phyloP scores from a whole-genome alignment of 2,797 vertebrate genomes.

The Megalops cyprinoides region DNA sequence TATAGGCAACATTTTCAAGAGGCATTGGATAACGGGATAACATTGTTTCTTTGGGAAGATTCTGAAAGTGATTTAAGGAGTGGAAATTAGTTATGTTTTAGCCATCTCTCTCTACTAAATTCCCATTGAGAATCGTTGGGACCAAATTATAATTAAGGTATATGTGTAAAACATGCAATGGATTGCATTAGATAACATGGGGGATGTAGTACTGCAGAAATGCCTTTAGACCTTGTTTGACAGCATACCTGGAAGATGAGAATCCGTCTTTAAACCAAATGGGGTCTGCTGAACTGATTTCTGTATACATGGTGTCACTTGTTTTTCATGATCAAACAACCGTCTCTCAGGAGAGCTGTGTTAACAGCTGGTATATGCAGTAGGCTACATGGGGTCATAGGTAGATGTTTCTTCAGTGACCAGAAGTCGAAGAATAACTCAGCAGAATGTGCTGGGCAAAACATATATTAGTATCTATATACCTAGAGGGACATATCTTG shows the following conservation, averaged over 20 bases:
- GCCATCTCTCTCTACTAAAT: background rate
- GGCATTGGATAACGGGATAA: too few relatives aligned
- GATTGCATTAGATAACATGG: background rate
- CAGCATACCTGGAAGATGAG: background rate
- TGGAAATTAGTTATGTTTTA: background rate
- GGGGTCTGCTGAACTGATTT: too few relatives aligned
- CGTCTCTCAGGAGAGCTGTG: background rate
- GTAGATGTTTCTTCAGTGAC: too few relatives aligned
- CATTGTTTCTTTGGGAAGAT: too few relatives aligned
- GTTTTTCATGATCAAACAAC: background rate
- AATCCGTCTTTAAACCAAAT: background rate
- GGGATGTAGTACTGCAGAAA: background rate
- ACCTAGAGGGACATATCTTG: background rate
- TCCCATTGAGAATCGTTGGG: background rate
- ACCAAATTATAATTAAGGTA: background rate
- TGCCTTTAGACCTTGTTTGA: background rate
- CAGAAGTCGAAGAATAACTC: too few relatives aligned
- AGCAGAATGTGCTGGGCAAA: too few relatives aligned
- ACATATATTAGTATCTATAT: too few relatives aligned
- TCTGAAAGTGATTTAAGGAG: too few relatives aligned
- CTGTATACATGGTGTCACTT: too few relatives aligned
- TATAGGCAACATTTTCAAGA: too few relatives aligned
- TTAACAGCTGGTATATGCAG: background rate
- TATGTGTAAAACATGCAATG: background rate
- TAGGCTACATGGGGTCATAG: too few relatives aligned